Percentiles rank a stretch among this genome's conserved stretches.
These are phyloP conservation scores for Gymnoscelis rufifasciata DNA, from an alignment of 2,888 invertebrate species.

Conservation along the genomic window DNA sequence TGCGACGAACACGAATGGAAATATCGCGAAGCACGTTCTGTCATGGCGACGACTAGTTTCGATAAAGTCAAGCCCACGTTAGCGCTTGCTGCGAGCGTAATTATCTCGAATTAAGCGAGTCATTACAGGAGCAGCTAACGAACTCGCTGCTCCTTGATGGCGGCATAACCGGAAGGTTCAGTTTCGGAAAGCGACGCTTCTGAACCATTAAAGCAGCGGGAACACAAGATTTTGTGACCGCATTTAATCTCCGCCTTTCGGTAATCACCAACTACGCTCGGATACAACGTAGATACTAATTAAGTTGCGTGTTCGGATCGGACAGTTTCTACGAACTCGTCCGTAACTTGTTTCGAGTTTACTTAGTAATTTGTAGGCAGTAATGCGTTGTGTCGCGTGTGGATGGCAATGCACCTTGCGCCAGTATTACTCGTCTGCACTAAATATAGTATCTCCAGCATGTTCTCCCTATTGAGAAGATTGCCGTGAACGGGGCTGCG, in stretches of 20 bases:
- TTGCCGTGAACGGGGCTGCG: conserved; percentile 55
- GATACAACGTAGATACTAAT: conserved; percentile 39
- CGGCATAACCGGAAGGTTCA: conserved; percentile 66
- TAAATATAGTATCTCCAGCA: conserved; percentile 62
- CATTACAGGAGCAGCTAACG: conserved; percentile 65
- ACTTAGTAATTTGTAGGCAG: conserved; percentile 44
- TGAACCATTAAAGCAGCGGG: conserved; percentile 57
- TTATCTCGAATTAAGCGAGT: conserved; percentile 73
- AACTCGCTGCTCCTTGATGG: conserved; percentile 51
- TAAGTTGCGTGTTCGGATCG: conserved; percentile 39
- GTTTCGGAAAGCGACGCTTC: conserved; percentile 54
- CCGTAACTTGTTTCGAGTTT: conserved; percentile 25
- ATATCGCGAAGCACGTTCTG: conserved; percentile 38
- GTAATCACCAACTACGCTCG: conserved; percentile 45
- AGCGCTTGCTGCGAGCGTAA: conserved; percentile 59
- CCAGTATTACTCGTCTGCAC: conserved; percentile 51
- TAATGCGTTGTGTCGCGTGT: conserved; percentile 47
- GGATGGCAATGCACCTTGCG: conserved; percentile 53
- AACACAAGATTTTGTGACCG: conserved; percentile 50
- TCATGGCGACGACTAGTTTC: conserved; percentile 41
- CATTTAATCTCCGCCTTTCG: conserved; percentile 48
- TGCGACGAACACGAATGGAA: conserved; percentile 41
- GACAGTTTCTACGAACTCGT: conserved; percentile 41
- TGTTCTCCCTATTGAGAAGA: conserved; percentile 46
- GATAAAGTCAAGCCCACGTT: conserved; percentile 61